Evolutionary conservation across 2,113 vertebrate genomes (phyloP).

Genomic region (Orycteropus afer): DNA sequence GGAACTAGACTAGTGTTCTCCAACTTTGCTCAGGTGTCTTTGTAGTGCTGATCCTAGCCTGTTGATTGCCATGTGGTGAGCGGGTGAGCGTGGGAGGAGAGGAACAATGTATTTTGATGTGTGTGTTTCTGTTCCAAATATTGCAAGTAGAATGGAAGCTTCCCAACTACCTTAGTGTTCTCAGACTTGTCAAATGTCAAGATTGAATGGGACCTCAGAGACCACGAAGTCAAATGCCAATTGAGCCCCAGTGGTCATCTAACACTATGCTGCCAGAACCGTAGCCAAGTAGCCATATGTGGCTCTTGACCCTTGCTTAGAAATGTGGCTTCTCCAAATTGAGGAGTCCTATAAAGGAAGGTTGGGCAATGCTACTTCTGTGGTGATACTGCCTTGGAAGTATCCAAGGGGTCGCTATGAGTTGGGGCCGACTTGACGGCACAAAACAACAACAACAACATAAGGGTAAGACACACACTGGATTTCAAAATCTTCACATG

Average conservation of each 20-base stretch:
- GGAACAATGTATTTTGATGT: not conserved
- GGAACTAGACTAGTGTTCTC: not conserved
- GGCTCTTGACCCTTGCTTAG: not conserved
- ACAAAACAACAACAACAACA: no score
- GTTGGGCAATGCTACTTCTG: no score
- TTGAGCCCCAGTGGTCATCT: not conserved
- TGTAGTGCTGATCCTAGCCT: not conserved
- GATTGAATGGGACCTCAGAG: not conserved
- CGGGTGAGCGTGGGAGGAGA: not conserved
- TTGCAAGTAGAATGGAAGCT: not conserved
- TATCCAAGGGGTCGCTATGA: no score
- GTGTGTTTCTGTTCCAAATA: not conserved
- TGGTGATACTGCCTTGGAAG: no score
- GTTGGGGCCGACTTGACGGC: no score
- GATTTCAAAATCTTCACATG: not conserved
- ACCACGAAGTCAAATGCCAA: not conserved
- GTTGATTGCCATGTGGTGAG: not conserved
- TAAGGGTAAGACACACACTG: not conserved
- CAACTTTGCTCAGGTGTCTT: not conserved
- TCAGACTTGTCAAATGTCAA: not conserved
- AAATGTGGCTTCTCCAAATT: not conserved
- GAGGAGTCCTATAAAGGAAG: not conserved
- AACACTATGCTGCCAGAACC: rapidly evolving
- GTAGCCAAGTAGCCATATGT: rapidly evolving
- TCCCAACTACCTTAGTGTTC: not conserved